Evolutionary conservation across 2,113 vertebrate genomes (phyloP), one percentile per base, ranked within the genome.

Genomic region (Macrotis lagotis): DNA sequence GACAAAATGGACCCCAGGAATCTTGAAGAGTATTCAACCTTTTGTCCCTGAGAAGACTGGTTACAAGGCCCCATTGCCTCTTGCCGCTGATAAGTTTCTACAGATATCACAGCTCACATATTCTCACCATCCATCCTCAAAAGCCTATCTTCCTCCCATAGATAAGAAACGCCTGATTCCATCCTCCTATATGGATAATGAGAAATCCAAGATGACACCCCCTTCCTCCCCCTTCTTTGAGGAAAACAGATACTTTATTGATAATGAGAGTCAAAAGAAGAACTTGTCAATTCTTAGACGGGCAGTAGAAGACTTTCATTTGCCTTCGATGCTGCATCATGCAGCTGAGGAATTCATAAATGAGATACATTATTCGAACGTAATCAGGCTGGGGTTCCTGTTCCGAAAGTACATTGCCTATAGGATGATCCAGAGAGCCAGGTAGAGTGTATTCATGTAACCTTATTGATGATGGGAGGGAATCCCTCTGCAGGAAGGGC

Each of bases 391-490:
- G 91, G 97, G 96, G 66, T 97, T 97, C 90, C 91, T 98, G 11
- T 97, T 96, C 95, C 96, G 11, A 48, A 98, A 98, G 92, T 97
- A 98, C 94, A 96, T 95, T 89, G 95, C 97, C 92, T 98, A 96
- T 83, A 91, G 94, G 51, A 95, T 96, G 88, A 98, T 98, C 91
- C 98, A 98, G 83, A 49, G 37, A 55, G 94, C 95, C 96, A 98
- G 98, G 98, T 98, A 97, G 49, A 93, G 66, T 74, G 37, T 44
- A 2, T 44, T 7, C 28, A 37, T 44, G 16, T 74, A 44, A 6
- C 14, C 44, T 44, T 6, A 74, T 22, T n/a, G 66, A 8, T n/a
- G 66, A n/a, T n/a, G 66, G 66, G 37, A 44, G 66, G 93, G 91
- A 24, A 94, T 89, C 92, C 7, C 59, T 37, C 51, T 91, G 50